A percentile compares a stretch with the other conserved stretches of the same genome.
Conservation (phyloP, 1,140 invertebrate species). For the Brachionus sp. region DNA sequence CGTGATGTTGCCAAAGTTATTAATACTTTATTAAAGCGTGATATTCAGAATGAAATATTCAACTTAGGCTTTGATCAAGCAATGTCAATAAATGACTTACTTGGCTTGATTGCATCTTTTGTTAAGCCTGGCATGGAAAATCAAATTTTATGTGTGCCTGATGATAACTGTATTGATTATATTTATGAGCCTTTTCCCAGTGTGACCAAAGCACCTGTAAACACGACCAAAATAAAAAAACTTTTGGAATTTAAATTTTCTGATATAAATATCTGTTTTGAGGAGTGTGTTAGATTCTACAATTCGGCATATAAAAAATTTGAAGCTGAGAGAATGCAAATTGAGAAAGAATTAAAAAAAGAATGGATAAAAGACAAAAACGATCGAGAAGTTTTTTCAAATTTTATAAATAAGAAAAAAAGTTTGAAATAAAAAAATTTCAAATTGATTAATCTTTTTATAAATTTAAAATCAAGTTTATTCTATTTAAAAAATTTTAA, state of each 20-base stretch:
- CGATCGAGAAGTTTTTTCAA: not conserved
- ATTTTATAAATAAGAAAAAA: not conserved
- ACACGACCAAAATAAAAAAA: constrained; percentile 55
- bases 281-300: constrained; percentile 59
- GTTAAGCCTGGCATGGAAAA: constrained; percentile 49
- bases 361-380: constrained; percentile 39
- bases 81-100: constrained; percentile 51
- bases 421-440: too few species aligned
- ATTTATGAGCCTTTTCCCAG: constrained; percentile 57
- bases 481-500: too few species aligned
- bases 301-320: constrained; percentile 51
- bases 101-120: constrained; percentile 49
- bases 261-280: constrained; percentile 51
- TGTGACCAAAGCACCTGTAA: constrained; percentile 57
- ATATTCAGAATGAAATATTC: constrained; percentile 55
- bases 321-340: constrained; percentile 49
- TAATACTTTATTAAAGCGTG: constrained; percentile 48
- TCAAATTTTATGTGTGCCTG: constrained; percentile 33
- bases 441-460: too few species aligned
- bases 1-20: constrained; percentile 60
- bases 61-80: constrained; percentile 56
- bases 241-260: constrained; percentile 58
- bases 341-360: constrained; percentile 45
- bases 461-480: too few species aligned
- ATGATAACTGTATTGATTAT: constrained; percentile 47